Evolutionary conservation across 64 coral and sea anemone genomes (phyloP).

Genomic region (Porites lutea): DNA sequence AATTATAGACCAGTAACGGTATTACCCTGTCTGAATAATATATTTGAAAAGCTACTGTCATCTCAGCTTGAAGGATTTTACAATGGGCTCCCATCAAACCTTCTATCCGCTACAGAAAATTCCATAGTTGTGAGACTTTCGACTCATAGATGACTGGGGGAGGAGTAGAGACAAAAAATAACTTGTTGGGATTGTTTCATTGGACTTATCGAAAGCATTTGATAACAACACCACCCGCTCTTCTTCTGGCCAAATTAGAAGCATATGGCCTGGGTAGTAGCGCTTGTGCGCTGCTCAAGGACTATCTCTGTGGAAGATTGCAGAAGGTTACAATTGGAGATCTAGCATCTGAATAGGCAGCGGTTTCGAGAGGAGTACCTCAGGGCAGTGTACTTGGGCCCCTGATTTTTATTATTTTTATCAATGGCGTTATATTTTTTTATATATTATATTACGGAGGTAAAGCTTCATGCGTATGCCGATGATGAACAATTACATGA

Average conservation of each 20-base stretch:
- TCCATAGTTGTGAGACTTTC: not conserved
- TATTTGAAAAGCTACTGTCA: not conserved
- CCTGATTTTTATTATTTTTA: slow-evolving; percentile 23
- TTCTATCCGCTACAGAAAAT: not conserved
- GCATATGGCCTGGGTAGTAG: not conserved
- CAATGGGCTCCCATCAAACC: not conserved
- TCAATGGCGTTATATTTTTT: slow-evolving; percentile 31
- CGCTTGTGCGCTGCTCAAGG: not conserved
- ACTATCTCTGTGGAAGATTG: too few species aligned
- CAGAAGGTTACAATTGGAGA: not conserved
- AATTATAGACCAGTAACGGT: not conserved
- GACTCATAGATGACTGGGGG: not conserved
- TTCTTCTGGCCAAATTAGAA: too few species aligned
- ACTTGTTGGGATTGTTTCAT: not conserved
- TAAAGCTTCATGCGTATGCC: slow-evolving; percentile 29
- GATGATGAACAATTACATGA: slow-evolving; percentile 43
- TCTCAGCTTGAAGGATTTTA: not conserved
- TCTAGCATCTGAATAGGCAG: not conserved
- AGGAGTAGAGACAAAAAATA: not conserved
- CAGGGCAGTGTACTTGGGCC: slow-evolving; percentile 10
- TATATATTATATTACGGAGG: not conserved
- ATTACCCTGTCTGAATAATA: not conserved
- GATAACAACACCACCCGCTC: too few species aligned
- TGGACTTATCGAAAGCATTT: too few species aligned
- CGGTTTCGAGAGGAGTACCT: not conserved